These are phyloP conservation scores for Caprella mutica DNA, from an alignment of 2,888 invertebrate species.

Conservation along the genomic window DNA sequence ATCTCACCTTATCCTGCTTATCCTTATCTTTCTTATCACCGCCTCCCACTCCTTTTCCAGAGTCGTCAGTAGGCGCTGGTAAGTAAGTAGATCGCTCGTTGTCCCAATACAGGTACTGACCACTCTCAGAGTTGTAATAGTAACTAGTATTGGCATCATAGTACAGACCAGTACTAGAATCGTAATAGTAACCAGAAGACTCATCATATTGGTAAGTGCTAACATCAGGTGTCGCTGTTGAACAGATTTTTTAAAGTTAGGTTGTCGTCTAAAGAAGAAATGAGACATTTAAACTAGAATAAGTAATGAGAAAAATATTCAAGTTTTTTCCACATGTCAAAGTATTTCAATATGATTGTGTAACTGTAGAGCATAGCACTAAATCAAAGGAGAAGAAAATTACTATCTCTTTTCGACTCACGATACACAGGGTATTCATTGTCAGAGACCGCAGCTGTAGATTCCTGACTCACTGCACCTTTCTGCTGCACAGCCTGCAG, in stretches of 20 bases:
- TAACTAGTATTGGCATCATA: slow-evolving; percentile 94
- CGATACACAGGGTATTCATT: slow-evolving; percentile 30
- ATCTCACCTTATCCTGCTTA: slow-evolving; percentile 35
- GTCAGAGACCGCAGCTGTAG: slow-evolving; percentile 5
- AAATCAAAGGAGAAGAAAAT: neutral
- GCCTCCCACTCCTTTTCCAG: slow-evolving; percentile 41
- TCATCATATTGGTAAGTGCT: slow-evolving; percentile 87
- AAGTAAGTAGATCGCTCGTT: slow-evolving; percentile 44
- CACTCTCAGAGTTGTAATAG: slow-evolving; percentile 83
- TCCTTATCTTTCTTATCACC: slow-evolving; percentile 56
- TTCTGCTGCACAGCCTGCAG: slow-evolving; percentile 52
- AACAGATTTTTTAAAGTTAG: no score
- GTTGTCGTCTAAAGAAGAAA: no score
- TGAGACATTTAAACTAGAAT: no score
- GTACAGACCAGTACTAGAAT: slow-evolving; percentile 80
- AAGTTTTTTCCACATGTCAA: no score
- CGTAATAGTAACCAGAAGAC: slow-evolving; percentile 90
- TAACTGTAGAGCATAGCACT: slow-evolving; percentile 35
- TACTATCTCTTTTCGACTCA: slow-evolving; percentile 9
- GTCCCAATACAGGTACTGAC: slow-evolving; percentile 94
- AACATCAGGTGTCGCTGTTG: slow-evolving; percentile 59
- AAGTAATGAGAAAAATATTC: no score
- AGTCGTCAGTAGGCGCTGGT: slow-evolving; percentile 39
- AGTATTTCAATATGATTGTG: no score
- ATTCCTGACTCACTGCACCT: neutral